Conservation (phyloP, 1,140 invertebrate genomes). For the Penaeus indicus region DNA sequence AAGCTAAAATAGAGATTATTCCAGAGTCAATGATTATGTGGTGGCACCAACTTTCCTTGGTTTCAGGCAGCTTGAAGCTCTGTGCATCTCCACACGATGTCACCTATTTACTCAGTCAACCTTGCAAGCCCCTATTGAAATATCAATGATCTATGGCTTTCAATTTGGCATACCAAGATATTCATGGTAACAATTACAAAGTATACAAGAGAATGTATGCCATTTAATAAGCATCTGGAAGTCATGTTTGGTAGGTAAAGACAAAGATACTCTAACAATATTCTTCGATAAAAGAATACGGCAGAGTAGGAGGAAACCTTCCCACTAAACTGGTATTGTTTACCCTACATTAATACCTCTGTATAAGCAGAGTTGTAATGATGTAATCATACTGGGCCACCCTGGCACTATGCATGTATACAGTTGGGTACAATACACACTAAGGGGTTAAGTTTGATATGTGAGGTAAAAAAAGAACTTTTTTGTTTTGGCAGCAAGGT, state of each 20-base stretch:
- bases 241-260: not conserved
- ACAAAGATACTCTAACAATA: conserved; percentile 16
- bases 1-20: conserved; percentile 5
- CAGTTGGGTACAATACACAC: too few species aligned
- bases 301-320: not conserved
- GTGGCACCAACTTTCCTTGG: not conserved
- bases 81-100: conserved; percentile 13
- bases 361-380: conserved; percentile 9
- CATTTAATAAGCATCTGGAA: too few species aligned
- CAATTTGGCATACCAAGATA: too few species aligned
- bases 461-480: too few species aligned
- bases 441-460: too few species aligned
- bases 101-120: not conserved
- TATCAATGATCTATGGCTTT: not conserved
- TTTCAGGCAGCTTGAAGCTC: conserved; percentile 9
- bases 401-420: too few species aligned
- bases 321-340: not conserved
- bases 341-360: not conserved
- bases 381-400: not conserved
- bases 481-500: too few species aligned
- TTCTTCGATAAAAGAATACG: conserved; percentile 43
- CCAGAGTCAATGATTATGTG: not conserved
- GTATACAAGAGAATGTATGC: too few species aligned
- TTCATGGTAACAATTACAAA: too few species aligned
- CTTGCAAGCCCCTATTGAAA: not conserved